Percentiles rank a stretch among this genome's conserved stretches.
These are phyloP conservation scores for Podilymbus podiceps DNA, from an alignment of 2,113 vertebrate genomes.

Conservation along the genomic window DNA sequence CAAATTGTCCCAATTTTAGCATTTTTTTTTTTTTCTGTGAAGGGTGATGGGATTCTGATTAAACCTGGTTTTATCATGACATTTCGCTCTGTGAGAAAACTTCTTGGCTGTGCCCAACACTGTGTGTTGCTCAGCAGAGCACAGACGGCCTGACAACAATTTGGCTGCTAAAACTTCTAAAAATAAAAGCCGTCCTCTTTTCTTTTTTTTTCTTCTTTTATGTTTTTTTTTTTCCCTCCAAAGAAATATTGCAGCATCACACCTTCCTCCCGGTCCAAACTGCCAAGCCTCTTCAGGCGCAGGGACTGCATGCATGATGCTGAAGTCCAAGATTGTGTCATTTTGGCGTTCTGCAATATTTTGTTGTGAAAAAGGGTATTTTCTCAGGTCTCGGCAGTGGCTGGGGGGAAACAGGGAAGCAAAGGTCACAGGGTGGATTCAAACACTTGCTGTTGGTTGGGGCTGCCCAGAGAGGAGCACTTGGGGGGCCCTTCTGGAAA, in stretches of 20 bases:
- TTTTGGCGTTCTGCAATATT: background rate
- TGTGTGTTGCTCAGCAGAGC: constrained; percentile 17
- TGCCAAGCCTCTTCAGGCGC: background rate
- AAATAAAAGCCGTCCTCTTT: background rate
- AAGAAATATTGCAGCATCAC: background rate
- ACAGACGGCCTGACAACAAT: constrained; percentile 33
- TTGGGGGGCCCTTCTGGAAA: background rate
- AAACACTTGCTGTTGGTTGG: background rate
- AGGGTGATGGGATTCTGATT: background rate
- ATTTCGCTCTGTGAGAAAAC: constrained; percentile 26
- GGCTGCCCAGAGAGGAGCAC: background rate
- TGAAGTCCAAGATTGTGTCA: background rate
- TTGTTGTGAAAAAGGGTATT: background rate
- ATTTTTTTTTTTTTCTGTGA: background rate
- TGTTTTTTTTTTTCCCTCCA: no score
- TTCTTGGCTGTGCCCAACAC: background rate
- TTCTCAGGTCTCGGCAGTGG: background rate
- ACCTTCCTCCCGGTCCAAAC: background rate
- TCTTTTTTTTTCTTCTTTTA: background rate
- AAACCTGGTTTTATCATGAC: background rate
- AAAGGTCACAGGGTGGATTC: background rate
- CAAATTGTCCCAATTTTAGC: background rate
- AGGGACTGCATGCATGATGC: background rate
- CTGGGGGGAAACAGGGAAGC: background rate
- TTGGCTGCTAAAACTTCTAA: constrained; percentile 40